These are phyloP conservation scores for Mesochorus sp. DNA, from an alignment of 2,888 invertebrate species.

Conservation along the genomic window DNA sequence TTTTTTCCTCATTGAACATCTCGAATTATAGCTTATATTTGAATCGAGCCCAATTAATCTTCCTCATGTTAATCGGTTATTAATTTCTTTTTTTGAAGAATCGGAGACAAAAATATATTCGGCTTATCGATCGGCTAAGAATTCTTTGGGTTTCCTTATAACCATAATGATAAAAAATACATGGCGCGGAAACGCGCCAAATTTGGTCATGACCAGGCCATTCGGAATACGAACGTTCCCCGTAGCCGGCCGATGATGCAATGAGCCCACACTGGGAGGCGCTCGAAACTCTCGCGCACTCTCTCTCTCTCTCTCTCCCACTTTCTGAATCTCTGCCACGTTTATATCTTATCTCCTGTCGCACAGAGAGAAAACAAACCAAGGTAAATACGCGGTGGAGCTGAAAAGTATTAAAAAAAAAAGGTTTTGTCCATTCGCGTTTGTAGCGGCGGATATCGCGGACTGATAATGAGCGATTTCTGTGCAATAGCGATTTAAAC, in stretches of 20 bases:
- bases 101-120: neutral
- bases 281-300: neutral
- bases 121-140: constrained; percentile 25
- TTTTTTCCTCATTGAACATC: neutral
- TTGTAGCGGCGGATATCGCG: neutral
- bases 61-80: too few relatives aligned
- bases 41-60: too few relatives aligned
- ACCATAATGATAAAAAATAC: constrained; percentile 8
- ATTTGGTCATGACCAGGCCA: constrained; percentile 76
- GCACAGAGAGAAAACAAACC: constrained; percentile 52
- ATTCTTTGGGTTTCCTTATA: constrained; percentile 37
- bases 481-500: neutral
- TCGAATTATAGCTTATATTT: too few relatives aligned
- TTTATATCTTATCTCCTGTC: constrained; percentile 56
- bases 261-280: constrained; percentile 51
- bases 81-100: neutral
- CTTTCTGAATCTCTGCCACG: constrained; percentile 15
- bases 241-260: constrained; percentile 67
- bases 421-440: neutral
- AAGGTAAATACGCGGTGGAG: constrained; percentile 26
- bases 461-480: neutral
- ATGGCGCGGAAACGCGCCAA: constrained; percentile 69
- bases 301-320: constrained; percentile 2
- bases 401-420: neutral
- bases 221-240: constrained; percentile 70